These are phyloP conservation scores for Bostrychus sinensis DNA, from an alignment of 2,113 vertebrate genomes.

Conservation along the genomic window DNA sequence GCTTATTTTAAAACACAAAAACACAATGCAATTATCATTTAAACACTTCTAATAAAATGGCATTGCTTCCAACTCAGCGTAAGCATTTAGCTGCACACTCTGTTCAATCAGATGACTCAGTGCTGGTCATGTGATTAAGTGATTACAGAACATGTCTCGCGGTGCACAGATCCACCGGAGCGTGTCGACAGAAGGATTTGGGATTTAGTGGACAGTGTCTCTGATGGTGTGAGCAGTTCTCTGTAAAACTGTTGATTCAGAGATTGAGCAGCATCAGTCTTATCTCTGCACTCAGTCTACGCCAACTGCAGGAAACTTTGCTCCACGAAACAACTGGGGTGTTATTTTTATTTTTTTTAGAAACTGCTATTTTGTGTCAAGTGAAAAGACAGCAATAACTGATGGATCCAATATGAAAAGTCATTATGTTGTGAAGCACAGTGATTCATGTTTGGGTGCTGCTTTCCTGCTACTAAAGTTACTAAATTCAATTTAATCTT, in stretches of 20 bases:
- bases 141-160: slow-evolving; percentile 35
- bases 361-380: not conserved
- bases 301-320: too few relatives aligned
- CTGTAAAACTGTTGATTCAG: slow-evolving; percentile 46
- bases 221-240: slow-evolving; percentile 31
- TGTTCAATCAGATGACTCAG: not conserved
- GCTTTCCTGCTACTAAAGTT: too few relatives aligned
- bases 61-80: slow-evolving; percentile 2
- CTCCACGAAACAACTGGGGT: not conserved
- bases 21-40: too few relatives aligned
- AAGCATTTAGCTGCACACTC: slow-evolving; percentile 10
- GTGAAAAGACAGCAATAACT: not conserved
- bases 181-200: slow-evolving; percentile 39
- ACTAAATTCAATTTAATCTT: too few relatives aligned
- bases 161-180: slow-evolving; percentile 26
- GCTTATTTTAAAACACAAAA: too few relatives aligned
- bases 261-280: slow-evolving; percentile 40
- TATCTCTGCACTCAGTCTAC: slow-evolving; percentile 36
- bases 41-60: not conserved
- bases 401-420: too few relatives aligned
- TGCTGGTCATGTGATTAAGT: slow-evolving; percentile 19
- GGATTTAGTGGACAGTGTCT: slow-evolving; percentile 55
- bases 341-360: not conserved
- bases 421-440: too few relatives aligned
- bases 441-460: too few relatives aligned